Evolutionary conservation across 1,140 invertebrate species (phyloP).

Genomic region (Aricia agestis): DNA sequence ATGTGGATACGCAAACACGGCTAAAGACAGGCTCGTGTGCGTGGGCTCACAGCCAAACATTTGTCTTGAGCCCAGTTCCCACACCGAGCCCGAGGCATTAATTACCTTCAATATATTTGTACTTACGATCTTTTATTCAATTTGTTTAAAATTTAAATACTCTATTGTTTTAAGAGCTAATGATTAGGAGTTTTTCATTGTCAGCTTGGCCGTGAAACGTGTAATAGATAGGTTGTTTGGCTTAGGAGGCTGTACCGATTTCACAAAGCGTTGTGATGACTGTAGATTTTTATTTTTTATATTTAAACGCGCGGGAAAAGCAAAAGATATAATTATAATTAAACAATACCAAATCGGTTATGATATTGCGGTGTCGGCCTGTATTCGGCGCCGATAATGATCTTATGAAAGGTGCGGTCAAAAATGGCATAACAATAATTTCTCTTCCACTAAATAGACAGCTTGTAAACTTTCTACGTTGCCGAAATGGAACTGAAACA

Average conservation of each 20-base stretch:
- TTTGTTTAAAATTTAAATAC: slow-evolving; percentile 10
- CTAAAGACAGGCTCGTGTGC: not conserved
- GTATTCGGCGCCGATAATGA: not conserved
- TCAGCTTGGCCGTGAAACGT: not conserved
- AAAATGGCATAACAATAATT: not conserved
- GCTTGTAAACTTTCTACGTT: not conserved
- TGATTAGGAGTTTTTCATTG: not conserved
- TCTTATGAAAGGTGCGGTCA: not conserved
- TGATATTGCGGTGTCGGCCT: not conserved
- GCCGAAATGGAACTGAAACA: not conserved
- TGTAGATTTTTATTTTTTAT: not conserved
- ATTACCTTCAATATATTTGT: slow-evolving; percentile 11
- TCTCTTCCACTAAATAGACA: not conserved
- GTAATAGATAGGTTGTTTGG: not conserved
- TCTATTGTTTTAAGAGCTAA: not conserved
- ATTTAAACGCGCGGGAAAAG: not conserved
- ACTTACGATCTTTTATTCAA: slow-evolving; percentile 8
- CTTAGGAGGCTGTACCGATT: not conserved
- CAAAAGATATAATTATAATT: not conserved
- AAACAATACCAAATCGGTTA: not conserved
- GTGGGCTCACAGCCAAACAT: slow-evolving; percentile 25
- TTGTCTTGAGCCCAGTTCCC: slow-evolving; percentile 19
- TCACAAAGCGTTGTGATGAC: not conserved
- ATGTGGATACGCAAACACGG: slow-evolving; percentile 19
- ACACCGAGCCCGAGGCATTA: slow-evolving; percentile 1